A percentile compares a stretch with the other conserved stretches of the same genome.
These are phyloP conservation scores for Spermophilus dauricus DNA, from an alignment of 2,113 vertebrate genomes.

Conservation along the genomic window DNA sequence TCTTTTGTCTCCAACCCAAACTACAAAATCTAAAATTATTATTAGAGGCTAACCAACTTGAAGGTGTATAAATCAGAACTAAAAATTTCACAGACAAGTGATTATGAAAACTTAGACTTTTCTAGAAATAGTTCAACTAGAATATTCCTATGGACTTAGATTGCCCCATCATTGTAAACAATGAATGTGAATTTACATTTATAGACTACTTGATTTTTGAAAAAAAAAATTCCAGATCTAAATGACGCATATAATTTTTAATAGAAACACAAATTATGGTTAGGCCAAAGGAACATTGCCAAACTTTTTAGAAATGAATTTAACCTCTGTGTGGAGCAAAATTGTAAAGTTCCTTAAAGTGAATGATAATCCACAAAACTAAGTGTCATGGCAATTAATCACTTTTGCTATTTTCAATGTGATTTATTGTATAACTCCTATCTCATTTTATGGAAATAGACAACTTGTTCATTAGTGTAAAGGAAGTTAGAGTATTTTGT, in stretches of 20 bases:
- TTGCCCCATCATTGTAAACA: background rate
- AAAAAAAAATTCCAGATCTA: background rate
- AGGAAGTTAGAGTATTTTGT: slow-evolving; percentile 44
- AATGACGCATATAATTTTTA: slow-evolving; percentile 15
- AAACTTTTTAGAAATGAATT: slow-evolving; percentile 3
- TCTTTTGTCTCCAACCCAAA: background rate
- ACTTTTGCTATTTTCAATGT: background rate
- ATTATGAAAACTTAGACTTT: background rate
- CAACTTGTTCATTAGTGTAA: slow-evolving; percentile 49
- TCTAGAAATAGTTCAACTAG: background rate
- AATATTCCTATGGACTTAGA: background rate
- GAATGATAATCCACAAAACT: background rate
- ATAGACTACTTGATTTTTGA: background rate
- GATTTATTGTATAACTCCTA: slow-evolving; percentile 21
- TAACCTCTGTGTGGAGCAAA: background rate
- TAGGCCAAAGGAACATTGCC: background rate
- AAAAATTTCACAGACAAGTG: slow-evolving; percentile 11
- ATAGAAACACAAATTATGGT: background rate
- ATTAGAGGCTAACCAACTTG: background rate
- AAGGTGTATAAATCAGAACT: background rate
- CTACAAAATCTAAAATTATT: background rate
- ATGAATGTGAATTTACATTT: slow-evolving; percentile 46
- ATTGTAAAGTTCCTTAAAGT: background rate
- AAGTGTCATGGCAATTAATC: background rate
- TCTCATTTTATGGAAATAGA: slow-evolving; percentile 56